Percentiles rank a stretch among this genome's conserved stretches.
phyloP scores from a whole-genome alignment of 2,113 vertebrate species.

The Puma concolor region DNA sequence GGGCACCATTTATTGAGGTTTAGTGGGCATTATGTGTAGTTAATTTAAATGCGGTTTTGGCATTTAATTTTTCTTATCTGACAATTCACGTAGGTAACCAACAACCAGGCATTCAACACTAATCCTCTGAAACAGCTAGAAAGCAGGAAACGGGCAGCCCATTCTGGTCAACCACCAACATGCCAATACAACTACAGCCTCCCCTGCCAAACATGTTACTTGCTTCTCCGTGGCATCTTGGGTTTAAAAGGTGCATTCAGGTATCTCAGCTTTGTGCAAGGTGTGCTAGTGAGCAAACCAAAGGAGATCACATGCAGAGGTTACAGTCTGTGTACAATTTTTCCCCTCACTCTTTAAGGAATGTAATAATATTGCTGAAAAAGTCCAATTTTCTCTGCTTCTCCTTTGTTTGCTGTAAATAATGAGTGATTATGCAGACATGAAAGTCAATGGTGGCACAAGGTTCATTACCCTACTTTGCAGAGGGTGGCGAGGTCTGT shows the following conservation, averaged over 20 bases:
- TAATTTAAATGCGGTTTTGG: not conserved
- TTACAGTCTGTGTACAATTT: not conserved
- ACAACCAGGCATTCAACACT: not conserved
- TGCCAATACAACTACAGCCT: not conserved
- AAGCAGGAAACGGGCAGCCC: not conserved
- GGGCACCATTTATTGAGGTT: constrained; percentile 31
- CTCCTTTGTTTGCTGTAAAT: constrained; percentile 81
- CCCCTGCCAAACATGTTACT: accelerated
- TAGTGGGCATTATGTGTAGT: constrained; percentile 36
- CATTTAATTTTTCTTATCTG: constrained; percentile 46
- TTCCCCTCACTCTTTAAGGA: not conserved
- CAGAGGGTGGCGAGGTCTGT: constrained; percentile 84
- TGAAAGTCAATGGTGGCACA: constrained; percentile 85
- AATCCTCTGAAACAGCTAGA: constrained; percentile 42
- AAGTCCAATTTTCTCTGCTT: constrained; percentile 68
- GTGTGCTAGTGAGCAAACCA: not conserved
- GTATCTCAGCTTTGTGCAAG: not conserved
- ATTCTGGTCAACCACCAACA: constrained; percentile 57
- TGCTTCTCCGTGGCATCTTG: not conserved
- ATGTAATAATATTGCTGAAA: not conserved
- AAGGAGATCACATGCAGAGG: not conserved
- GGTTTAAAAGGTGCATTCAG: not conserved
- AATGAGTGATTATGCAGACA: constrained; percentile 84
- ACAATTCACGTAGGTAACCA: constrained; percentile 26
- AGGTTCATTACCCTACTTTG: constrained; percentile 85